Evolutionary conservation across 2,797 vertebrate species (phyloP).

Genomic region (Tympanoctomys barrerae): DNA sequence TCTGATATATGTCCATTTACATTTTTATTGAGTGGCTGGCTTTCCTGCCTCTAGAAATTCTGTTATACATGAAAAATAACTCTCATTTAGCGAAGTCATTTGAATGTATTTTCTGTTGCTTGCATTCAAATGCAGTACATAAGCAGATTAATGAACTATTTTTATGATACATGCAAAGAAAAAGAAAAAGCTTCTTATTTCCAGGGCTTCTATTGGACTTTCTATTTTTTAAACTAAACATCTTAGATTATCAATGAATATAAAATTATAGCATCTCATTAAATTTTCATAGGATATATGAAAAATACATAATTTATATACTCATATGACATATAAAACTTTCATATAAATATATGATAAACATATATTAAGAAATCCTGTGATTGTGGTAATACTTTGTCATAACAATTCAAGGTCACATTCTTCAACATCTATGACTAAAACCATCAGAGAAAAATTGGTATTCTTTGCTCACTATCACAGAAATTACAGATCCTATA

Average conservation of each 20-base stretch:
- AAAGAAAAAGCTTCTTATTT: not conserved
- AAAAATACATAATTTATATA: not conserved
- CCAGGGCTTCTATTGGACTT: not conserved
- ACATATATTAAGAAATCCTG: not conserved
- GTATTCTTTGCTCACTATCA: constrained; percentile 16
- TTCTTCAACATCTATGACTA: constrained; percentile 16
- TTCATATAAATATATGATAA: not conserved
- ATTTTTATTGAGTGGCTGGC: not conserved
- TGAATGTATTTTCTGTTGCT: not conserved
- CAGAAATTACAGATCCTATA: not conserved
- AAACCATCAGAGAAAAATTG: constrained; percentile 8
- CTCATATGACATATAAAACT: not conserved
- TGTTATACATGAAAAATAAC: constrained; percentile 30
- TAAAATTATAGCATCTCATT: not conserved
- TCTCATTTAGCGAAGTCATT: not conserved
- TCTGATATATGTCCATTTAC: not conserved
- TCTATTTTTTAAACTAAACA: constrained; percentile 30
- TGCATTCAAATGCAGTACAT: not conserved
- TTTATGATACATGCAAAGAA: not conserved
- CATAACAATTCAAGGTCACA: not conserved
- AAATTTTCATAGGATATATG: not conserved
- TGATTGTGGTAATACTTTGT: constrained; percentile 1
- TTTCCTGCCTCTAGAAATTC: not conserved
- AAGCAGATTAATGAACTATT: constrained; percentile 16
- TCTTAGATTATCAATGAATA: constrained; percentile 30